Evolutionary conservation across 1,140 invertebrate genomes (phyloP).

Genomic region (Conus ventricosus): DNA sequence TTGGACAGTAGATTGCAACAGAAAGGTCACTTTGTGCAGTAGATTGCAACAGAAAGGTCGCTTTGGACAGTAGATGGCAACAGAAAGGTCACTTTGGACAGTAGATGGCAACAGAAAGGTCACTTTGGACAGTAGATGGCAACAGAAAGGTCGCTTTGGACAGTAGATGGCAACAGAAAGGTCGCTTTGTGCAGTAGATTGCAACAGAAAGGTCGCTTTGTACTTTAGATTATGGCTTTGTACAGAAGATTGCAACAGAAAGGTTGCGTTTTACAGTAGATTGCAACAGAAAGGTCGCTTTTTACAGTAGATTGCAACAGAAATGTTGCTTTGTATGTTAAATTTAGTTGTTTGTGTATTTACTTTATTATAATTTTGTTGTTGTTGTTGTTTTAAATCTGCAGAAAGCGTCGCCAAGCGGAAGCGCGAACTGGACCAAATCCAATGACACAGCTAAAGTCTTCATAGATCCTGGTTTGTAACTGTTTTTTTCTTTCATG

Average conservation of each 20-base stretch:
- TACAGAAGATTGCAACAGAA: no score
- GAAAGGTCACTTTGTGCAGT: background rate
- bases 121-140: no score
- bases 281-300: no score
- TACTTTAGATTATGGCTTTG: background rate
- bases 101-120: background rate
- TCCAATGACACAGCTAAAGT: background rate
- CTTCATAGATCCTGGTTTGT: background rate
- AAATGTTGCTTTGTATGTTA: background rate
- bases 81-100: background rate
- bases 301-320: no score
- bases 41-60: background rate
- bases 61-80: background rate
- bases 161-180: no score
- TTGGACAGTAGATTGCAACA: background rate
- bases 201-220: background rate
- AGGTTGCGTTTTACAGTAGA: no score
- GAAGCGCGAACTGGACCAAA: background rate
- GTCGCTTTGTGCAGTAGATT: no score
- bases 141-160: no score
- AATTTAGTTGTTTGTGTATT: background rate
- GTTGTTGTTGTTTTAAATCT: background rate
- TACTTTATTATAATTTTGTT: background rate
- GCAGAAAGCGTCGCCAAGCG: background rate
- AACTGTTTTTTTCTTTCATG: no score